Base-by-base conservation (phyloP, 2,888 invertebrate genomes). In the Drosophila antonietae region DNA sequence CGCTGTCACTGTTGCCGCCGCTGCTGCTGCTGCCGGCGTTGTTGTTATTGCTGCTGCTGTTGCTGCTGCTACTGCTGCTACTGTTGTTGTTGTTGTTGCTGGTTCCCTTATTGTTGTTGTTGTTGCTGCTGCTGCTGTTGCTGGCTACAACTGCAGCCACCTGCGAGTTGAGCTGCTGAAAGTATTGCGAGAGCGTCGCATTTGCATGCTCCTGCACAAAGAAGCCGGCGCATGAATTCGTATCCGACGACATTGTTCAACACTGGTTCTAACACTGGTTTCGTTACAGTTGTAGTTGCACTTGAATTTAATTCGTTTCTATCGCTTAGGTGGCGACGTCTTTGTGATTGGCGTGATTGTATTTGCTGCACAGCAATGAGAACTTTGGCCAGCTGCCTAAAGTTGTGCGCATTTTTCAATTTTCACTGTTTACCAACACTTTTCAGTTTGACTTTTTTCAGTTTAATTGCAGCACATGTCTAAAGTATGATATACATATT, bases 191-290 rank as follows among this genome's bases (percentile, higher is more conserved):
- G 58, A 93, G 46, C 23, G 88, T 84, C 14, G 84, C 78, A 73
- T 80, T 92, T 18, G 90, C 86, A 56, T 91, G 91, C 73, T 93
- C 92, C 76, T 90, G 90, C 37, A 69, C 72, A 64, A 91, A 93
- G 82, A 91, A 93, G 61, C 90, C 89, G 69, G 81, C 86, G 71
- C 91, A 92, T n/a, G 91, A 81, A 15, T 85, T 71, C 15, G 90
- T 74, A 44, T 90, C 85, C 51, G 90, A 75, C 46, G 89, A 78
- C 89, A 89, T 89, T 44, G 64, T 63, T 44, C 41, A 65, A 39
- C 55, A 55, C 55, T 41, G 41, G 37, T n/a, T 51, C 51, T 43
- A 49, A 28, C 68, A 70, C 81, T 72, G 70, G 52, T 73, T 63
- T 20, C 1, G 51, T 51, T 39, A 7, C 2, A 18, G 12, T 53